Percentiles rank a stretch among this genome's conserved stretches.
Evolutionary conservation across 2,888 invertebrate species (phyloP).

Genomic region (Callyntrura sp.): DNA sequence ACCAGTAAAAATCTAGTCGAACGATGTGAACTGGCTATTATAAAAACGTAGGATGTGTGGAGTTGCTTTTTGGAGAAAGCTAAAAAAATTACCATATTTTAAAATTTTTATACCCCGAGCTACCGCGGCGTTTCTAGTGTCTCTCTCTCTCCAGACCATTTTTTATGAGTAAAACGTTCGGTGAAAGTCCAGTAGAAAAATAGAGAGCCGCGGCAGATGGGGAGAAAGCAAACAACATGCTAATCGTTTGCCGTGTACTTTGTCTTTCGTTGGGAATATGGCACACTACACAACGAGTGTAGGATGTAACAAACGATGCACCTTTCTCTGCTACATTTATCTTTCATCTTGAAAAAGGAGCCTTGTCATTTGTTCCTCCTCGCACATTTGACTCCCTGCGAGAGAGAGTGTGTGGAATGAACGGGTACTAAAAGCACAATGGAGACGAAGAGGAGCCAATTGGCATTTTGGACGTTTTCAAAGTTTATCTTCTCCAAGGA

Average conservation of each 20-base stretch:
- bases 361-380: slow-evolving; percentile 1
- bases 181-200: neutral
- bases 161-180: neutral
- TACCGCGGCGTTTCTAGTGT: too few species aligned
- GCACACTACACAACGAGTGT: slow-evolving; percentile 36
- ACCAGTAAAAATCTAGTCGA: too few species aligned
- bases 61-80: too few species aligned
- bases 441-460: slow-evolving; percentile 45
- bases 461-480: slow-evolving; percentile 64
- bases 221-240: slow-evolving; percentile 3
- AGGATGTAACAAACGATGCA: slow-evolving; percentile 51
- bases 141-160: too few species aligned
- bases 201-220: neutral
- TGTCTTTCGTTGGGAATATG: slow-evolving; percentile 18
- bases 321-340: slow-evolving; percentile 43
- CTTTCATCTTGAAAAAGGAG: slow-evolving; percentile 47
- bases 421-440: neutral
- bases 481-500: slow-evolving; percentile 60
- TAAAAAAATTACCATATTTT: too few species aligned
- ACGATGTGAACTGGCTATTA: too few species aligned
- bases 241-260: neutral
- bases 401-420: neutral
- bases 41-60: too few species aligned
- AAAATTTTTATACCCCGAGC: too few species aligned
- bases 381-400: neutral